Evolutionary conservation across 2,888 invertebrate genomes (phyloP), one percentile per base, ranked within the genome.

Genomic region (Ganaspis brasiliensis): DNA sequence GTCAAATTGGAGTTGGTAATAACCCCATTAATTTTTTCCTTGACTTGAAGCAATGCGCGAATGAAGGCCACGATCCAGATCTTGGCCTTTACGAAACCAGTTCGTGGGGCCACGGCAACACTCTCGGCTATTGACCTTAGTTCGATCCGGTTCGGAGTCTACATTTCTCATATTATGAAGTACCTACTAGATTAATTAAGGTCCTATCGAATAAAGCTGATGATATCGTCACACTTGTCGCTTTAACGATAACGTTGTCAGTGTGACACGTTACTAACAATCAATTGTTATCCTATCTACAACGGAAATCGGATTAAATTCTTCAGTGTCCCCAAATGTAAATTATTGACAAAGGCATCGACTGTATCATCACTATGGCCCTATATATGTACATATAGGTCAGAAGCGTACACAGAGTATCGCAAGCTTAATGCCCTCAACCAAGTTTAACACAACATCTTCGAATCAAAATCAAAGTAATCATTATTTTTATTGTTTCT

Each of bases 11-110:
- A 16, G 52, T 52, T 31, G 6, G 6, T 31, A 52, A 52, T 52
- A 14, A 26, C 24, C n/a, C 31, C 1, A 67, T 45, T 67, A 40
- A 67, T 67, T 67, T 24, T 67, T 67, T 67, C 45, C 45, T 45
- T 40, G 21, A 67, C 63, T 63, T 59, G 31, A n/a, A 45, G 63
- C 63, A 63, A 40, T 63, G 40, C 21, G 67, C n/a, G 67, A 63
- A 63, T 75, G 85, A 87, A 87, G 87, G 87, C 85, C 86, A 82
- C 86, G 86, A 87, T 87, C 87, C 84, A 87, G 87, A 87, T 87
- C 87, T 87, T 87, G 87, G 87, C 86, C 86, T 86, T 83, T 85
- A 81, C 79, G 82, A 84, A 87, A 87, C 87, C 86, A 86, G 87
- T 87, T 77, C 85, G 72, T 82, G 83, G 85, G 85, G 83, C 82